Evolutionary conservation across 2,797 vertebrate species (phyloP).

Genomic region (Sciurus vulgaris): DNA sequence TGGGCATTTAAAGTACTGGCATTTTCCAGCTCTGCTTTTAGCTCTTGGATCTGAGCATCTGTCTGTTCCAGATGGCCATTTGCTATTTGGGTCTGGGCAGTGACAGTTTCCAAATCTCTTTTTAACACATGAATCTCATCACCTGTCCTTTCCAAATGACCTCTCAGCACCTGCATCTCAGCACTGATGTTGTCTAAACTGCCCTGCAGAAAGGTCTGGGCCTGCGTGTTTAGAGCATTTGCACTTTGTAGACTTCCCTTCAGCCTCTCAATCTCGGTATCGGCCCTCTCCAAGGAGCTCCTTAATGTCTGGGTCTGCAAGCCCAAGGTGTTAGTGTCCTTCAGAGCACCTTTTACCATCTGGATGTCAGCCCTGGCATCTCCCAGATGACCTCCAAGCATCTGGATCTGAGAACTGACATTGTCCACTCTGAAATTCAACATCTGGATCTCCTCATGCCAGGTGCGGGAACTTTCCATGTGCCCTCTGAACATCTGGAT

Average conservation of each 20-base stretch:
- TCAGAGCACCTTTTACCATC: background rate
- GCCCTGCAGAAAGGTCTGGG: slow-evolving; percentile 17
- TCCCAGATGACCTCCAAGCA: background rate
- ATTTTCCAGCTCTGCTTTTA: slow-evolving; percentile 52
- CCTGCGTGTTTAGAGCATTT: slow-evolving; percentile 58
- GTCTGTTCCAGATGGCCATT: background rate
- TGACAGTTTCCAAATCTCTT: slow-evolving; percentile 40
- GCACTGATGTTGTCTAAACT: slow-evolving; percentile 48
- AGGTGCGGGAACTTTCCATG: slow-evolving; percentile 27
- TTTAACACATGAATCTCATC: slow-evolving; percentile 53
- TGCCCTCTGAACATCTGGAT: slow-evolving; percentile 25
- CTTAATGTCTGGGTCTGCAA: slow-evolving; percentile 59
- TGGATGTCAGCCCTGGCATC: slow-evolving; percentile 32
- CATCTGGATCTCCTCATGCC: slow-evolving; percentile 32
- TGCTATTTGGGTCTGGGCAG: background rate
- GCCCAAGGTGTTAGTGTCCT: background rate
- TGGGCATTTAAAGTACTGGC: slow-evolving; percentile 12
- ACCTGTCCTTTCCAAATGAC: background rate
- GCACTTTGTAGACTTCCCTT: slow-evolving; percentile 50
- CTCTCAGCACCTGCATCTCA: slow-evolving; percentile 68
- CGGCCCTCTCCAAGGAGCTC: slow-evolving; percentile 31
- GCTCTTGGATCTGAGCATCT: slow-evolving; percentile 27
- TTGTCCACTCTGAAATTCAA: slow-evolving; percentile 61
- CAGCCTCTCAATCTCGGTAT: slow-evolving; percentile 55
- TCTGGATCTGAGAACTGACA: slow-evolving; percentile 67